Evolutionary conservation across 2,888 invertebrate species (phyloP).

Genomic region (Chrysolina americana): DNA sequence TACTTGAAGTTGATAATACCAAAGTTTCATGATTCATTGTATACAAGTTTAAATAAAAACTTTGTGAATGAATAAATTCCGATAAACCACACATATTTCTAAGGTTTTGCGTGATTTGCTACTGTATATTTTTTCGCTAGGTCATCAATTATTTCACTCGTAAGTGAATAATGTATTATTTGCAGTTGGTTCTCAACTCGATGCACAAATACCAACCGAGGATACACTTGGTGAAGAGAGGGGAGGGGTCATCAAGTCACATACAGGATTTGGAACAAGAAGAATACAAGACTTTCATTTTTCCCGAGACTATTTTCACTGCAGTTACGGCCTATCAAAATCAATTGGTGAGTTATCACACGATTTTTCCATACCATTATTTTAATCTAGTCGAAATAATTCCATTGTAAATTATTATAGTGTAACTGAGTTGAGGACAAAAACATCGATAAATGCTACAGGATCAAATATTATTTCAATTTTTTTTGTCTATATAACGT

Average conservation of each 20-base stretch:
- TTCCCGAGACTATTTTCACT: conserved; percentile 87
- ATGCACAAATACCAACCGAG: conserved; percentile 91
- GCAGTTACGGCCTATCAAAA: conserved; percentile 92
- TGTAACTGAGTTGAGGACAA: no score
- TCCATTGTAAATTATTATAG: no score
- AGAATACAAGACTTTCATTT: conserved; percentile 84
- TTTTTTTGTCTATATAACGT: no score
- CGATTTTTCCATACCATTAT: no score
- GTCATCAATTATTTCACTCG: background rate
- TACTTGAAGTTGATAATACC: no score
- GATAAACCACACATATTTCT: no score
- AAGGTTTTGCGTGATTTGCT: no score
- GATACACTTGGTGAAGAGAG: conserved; percentile 81
- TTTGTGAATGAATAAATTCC: no score
- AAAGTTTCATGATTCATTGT: background rate
- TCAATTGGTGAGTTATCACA: conserved; percentile 77
- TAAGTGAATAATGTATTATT: conserved; percentile 50
- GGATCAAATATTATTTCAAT: no score
- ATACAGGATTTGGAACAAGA: conserved; percentile 80
- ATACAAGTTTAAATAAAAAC: background rate
- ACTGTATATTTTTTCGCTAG: no score
- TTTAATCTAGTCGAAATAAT: no score
- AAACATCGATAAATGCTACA: no score
- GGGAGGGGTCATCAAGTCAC: conserved; percentile 74
- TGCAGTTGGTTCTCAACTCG: conserved; percentile 85